Conservation (phyloP, 2,797 vertebrate genomes). For the Acanthopagrus latus region DNA sequence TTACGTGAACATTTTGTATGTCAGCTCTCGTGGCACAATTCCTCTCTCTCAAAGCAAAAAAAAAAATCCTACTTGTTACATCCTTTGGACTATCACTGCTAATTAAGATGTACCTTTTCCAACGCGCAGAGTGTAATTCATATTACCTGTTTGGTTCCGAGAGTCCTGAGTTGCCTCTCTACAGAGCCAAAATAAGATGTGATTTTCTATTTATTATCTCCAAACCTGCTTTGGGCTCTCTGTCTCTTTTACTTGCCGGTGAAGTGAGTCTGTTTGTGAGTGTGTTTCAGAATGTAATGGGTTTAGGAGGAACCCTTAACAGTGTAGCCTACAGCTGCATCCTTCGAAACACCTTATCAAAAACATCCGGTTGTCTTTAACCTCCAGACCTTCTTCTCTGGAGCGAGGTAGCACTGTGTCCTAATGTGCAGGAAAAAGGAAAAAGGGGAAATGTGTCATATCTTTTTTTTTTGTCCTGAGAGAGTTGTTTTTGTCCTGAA, state of each 20-base stretch:
- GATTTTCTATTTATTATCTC: slow-evolving; percentile 54
- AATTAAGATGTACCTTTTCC: background rate
- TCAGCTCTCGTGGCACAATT: too few species aligned
- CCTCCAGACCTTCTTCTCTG: slow-evolving; percentile 17
- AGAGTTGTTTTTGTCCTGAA: background rate
- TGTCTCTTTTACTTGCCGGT: slow-evolving; percentile 40
- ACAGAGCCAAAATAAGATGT: slow-evolving; percentile 40
- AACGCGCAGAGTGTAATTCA: background rate
- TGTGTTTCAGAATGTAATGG: slow-evolving; percentile 55
- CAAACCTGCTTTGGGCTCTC: slow-evolving; percentile 37
- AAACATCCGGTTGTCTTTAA: slow-evolving; percentile 57
- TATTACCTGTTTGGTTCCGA: background rate
- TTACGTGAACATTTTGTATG: background rate
- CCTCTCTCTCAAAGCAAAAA: background rate
- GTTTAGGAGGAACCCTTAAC: slow-evolving; percentile 41
- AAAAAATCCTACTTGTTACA: background rate
- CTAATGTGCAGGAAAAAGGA: slow-evolving; percentile 6
- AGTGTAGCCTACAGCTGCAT: slow-evolving; percentile 35
- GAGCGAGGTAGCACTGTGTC: background rate
- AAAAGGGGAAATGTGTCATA: slow-evolving; percentile 1
- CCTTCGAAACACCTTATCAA: slow-evolving; percentile 47
- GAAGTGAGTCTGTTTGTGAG: slow-evolving; percentile 38
- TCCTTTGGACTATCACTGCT: background rate
- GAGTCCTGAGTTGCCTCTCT: slow-evolving; percentile 7
- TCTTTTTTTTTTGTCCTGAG: slow-evolving; percentile 6